These are phyloP conservation scores for Athalia cordata DNA, from an alignment of 2,888 invertebrate species.

Conservation along the genomic window DNA sequence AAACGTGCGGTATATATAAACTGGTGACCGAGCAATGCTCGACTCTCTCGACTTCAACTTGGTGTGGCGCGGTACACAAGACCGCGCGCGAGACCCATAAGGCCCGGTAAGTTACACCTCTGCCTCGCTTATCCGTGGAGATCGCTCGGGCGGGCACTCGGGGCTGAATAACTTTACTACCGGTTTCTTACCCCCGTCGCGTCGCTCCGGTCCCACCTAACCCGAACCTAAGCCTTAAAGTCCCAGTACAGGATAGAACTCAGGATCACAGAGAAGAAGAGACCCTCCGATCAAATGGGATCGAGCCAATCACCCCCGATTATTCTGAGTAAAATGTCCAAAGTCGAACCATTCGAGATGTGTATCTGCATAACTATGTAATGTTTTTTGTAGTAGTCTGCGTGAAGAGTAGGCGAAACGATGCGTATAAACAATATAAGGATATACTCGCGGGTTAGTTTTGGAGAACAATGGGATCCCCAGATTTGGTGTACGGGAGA, in stretches of 20 bases:
- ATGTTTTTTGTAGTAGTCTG: too few species aligned
- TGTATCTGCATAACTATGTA: too few species aligned
- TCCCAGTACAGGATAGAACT: background rate
- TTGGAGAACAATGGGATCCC: constrained; percentile 39
- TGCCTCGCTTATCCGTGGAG: constrained; percentile 68
- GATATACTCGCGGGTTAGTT: background rate
- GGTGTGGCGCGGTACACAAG: constrained; percentile 58
- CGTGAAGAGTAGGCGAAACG: background rate
- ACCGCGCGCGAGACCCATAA: constrained; percentile 47
- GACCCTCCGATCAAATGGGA: constrained; percentile 7
- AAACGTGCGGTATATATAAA: constrained; percentile 57
- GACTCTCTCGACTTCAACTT: constrained; percentile 49
- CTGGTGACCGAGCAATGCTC: constrained; percentile 22
- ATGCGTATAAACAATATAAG: constrained; percentile 13
- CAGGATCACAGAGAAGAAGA: constrained; percentile 1
- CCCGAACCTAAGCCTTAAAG: constrained; percentile 57
- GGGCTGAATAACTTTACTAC: constrained; percentile 72
- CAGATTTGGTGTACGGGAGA: constrained; percentile 20
- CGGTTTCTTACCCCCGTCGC: constrained; percentile 62
- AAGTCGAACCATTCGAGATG: too few species aligned
- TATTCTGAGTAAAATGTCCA: background rate
- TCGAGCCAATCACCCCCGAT: background rate
- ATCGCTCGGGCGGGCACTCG: constrained; percentile 67
- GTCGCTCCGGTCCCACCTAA: constrained; percentile 51
- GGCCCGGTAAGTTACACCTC: constrained; percentile 72